Base-by-base conservation (phyloP, 2,797 vertebrate genomes). In the Anabacerthia variegaticeps region DNA sequence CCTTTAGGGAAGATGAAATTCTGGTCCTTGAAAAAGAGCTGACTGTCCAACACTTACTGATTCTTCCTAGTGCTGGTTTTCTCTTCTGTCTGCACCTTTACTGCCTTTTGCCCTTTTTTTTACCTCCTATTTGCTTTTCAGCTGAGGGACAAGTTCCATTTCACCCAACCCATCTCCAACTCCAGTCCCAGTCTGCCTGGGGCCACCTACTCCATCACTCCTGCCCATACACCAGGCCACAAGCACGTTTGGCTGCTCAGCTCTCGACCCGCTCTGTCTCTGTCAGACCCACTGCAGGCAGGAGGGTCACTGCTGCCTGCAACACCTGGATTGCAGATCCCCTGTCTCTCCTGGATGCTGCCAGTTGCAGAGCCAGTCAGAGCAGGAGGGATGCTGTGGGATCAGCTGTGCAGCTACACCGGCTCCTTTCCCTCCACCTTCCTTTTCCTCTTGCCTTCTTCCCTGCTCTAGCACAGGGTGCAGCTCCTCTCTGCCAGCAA, bases 1-100 rank as follows among this genome's bases (percentile, higher is more conserved):
- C 30, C 77, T 77, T 67, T 49, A 82, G 37, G 56, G 44, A 89
- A 85, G 56, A 71, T 82, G 55, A 81, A 92, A 89, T 62, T 37
- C 24, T 28, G 12, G 17, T 71, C 48, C 44, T 51, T 52, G 72
- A 37, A 54, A 68, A 88, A 23, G 13, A 46, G 41, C 62, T 49
- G 54, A 30, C 9, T 44, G 21, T 27, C 55, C 28, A 34, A 20
- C 2, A 2, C 14, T 49, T 52, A 55, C 14, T 59, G 43, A 32
- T 63, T 43, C 72, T 80, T 85, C 58, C 51, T 34, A 76, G 9
- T 14, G 18, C 17, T 55, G 7, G 0, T 43, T 82, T 85, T 76
- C 22, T 51, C 52, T 48, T 48, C 63, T 41, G 3, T 37, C 34
- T 39, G 48, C 15, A 39, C 24, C 22, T 75, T 65, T 37, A 18